Conservation (phyloP, 2,888 invertebrate genomes). For the Perdita meconis region DNA sequence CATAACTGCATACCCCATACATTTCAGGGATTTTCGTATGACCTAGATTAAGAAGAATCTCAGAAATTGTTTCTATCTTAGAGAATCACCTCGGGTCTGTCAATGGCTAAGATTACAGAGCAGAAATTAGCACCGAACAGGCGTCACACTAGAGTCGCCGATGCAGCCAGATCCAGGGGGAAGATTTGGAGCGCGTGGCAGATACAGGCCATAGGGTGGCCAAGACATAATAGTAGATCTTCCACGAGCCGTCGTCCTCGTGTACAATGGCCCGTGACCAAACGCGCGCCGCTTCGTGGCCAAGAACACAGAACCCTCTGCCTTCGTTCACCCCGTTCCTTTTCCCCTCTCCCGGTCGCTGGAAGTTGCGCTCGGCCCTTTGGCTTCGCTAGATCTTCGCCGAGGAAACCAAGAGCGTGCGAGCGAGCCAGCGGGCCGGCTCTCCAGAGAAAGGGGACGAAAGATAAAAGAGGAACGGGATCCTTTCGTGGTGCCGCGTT, state of each 20-base stretch:
- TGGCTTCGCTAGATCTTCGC: slow-evolving; percentile 53
- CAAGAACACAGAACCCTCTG: slow-evolving; percentile 65
- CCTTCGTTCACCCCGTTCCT: slow-evolving; percentile 30
- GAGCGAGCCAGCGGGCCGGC: slow-evolving; percentile 13
- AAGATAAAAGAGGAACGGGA: slow-evolving; percentile 68
- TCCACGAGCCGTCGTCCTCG: slow-evolving; percentile 51
- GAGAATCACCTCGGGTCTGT: too few relatives aligned
- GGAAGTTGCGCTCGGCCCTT: slow-evolving; percentile 48
- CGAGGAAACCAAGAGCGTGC: slow-evolving; percentile 61
- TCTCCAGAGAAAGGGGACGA: slow-evolving; percentile 63
- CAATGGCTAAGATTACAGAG: background rate
- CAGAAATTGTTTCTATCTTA: too few relatives aligned
- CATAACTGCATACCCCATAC: background rate
- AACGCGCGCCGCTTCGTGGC: slow-evolving; percentile 58
- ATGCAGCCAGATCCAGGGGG: slow-evolving; percentile 3
- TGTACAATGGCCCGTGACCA: slow-evolving; percentile 67
- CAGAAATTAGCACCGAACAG: slow-evolving; percentile 5
- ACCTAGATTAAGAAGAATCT: too few relatives aligned
- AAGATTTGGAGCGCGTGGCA: slow-evolving; percentile 12
- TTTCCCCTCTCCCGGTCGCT: slow-evolving; percentile 24
- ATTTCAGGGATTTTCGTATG: too few relatives aligned
- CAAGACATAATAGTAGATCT: slow-evolving; percentile 65
- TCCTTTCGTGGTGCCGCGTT: slow-evolving; percentile 55
- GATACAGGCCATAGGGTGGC: slow-evolving; percentile 38
- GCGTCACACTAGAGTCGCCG: slow-evolving; percentile 12